Base-by-base conservation (phyloP, 1,140 invertebrate species). In the Trichomalopsis sarcophagae region DNA sequence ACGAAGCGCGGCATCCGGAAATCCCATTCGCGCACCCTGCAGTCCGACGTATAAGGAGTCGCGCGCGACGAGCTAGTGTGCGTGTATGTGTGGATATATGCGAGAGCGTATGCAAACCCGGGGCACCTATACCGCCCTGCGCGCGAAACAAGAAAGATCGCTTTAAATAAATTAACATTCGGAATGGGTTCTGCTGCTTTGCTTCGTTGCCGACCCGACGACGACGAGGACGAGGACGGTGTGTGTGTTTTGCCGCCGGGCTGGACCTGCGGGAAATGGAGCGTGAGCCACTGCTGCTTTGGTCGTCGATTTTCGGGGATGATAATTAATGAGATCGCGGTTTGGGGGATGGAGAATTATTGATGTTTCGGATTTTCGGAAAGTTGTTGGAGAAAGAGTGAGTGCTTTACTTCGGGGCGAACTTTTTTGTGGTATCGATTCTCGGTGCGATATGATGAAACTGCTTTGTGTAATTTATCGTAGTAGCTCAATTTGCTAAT, bases 121-220 rank as follows among this genome's bases (percentile, higher is more conserved):
- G 27, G 27, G 68, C 27, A 33, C 66, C 66, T 68, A 44, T 44
- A 7, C 23, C 7, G 2, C 21, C 21, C 5, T 6, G 4, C 17
- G 75, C 33, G 75, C 82, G 82, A 84, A 77, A 77, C 82, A 77
- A 83, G 82, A 83, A 76, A 84, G 75, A 78, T 13, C 82, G 75
- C 75, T 84, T 84, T 84, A 84, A 84, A 84, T 84, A 84, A 84
- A 84, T 84, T 84, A 84, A 84, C 82, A 84, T 84, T 79, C 66
- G 76, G 10, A 40, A 77, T 69, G 71, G 47, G 47, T 7, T 5
- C 1, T 27, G 9, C 11, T 1, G 75, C 27, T 33, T 30, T 17
- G 69, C 23, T 17, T 4, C 69, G 44, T 7, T 50, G 75, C 17
- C 6, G 2, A 68, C 5, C 1, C 36, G 11, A 11, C 2, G 50